Base-by-base conservation (phyloP, 2,888 invertebrate genomes). In the Troides helena region DNA sequence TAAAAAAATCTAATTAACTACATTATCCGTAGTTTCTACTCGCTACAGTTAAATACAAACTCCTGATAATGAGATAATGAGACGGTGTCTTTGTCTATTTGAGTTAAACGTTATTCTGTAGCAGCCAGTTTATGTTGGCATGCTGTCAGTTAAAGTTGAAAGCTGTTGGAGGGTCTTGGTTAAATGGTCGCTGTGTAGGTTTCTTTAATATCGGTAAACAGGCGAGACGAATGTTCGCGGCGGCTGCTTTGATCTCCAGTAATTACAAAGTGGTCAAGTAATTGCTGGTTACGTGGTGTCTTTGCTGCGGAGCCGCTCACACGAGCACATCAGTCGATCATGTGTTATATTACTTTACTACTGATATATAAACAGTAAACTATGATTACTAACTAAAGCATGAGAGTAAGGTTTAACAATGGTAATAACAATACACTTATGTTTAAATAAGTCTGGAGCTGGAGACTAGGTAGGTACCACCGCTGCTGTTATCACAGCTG, bases 71-170 rank as follows among this genome's bases (percentile, higher is more conserved):
- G 72, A 85, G 81, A 85, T 88, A 88, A 90, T 88, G 73, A 77
- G 88, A 82, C 89, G 89, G 89, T 83, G 75, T 84, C 87, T 89
- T 89, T 89, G 88, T 81, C 88, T 89, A 88, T 88, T 89, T 88
- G 85, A 88, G 85, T 84, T 82, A 74, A 58, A 53, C 66, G 23
- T 56, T n/a, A 58, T n/a, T 63, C 46, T 53, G 53, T 71, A 68
- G 68, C 74, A 73, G 71, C 85, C 84, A 85, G n/a, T 64, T 25
- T 68, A 62, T 4, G 10, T 8, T 53, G 70, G n/a, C n/a, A 63
- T 53, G 30, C 59, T 46, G 21, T n/a, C 7, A 1, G n/a, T 5
- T 56, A 7, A 8, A 21, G 14, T 14, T n/a, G n/a, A 14, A 21
- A n/a, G 56, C 7, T n/a, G 21, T 10, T 62, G 21, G 72, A 56